Evolutionary conservation across 2,888 invertebrate genomes (phyloP).

Genomic region (Linnaemya vulpina): DNA sequence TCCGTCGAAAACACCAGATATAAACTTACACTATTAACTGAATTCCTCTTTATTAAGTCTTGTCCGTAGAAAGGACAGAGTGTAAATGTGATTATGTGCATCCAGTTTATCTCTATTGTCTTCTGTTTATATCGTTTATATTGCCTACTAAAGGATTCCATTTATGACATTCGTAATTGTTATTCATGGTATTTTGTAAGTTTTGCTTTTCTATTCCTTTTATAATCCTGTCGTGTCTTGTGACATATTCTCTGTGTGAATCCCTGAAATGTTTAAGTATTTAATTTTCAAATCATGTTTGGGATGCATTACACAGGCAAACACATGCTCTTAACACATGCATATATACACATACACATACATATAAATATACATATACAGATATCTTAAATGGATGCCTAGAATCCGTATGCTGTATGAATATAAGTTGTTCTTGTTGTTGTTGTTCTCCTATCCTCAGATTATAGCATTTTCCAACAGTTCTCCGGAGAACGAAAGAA

Average conservation of each 20-base stretch:
- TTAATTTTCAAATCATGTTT: conserved; percentile 68
- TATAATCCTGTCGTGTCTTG: conserved; percentile 13
- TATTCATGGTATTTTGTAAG: conserved; percentile 61
- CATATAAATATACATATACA: neutral
- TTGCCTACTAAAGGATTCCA: conserved; percentile 57
- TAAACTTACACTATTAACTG: neutral
- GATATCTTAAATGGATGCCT: too few relatives aligned
- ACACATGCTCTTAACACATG: neutral
- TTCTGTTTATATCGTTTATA: conserved; percentile 38
- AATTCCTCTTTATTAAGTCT: neutral
- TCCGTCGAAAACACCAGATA: neutral
- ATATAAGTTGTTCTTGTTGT: conserved; percentile 5
- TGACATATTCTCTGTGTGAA: conserved; percentile 35
- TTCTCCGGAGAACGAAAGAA: neutral
- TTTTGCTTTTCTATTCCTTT: conserved; percentile 26
- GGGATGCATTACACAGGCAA: neutral
- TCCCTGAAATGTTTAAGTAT: conserved; percentile 46
- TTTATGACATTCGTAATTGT: conserved; percentile 69
- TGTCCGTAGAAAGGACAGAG: neutral
- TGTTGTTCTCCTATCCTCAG: conserved; percentile 1
- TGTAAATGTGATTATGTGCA: conserved; percentile 7
- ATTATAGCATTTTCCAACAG: neutral
- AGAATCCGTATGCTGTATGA: neutral
- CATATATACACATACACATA: neutral
- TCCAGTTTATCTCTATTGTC: neutral